Percentiles rank a stretch among this genome's conserved stretches.
Conservation (phyloP, 2,888 invertebrate genomes). For the Tridacna gigas region DNA sequence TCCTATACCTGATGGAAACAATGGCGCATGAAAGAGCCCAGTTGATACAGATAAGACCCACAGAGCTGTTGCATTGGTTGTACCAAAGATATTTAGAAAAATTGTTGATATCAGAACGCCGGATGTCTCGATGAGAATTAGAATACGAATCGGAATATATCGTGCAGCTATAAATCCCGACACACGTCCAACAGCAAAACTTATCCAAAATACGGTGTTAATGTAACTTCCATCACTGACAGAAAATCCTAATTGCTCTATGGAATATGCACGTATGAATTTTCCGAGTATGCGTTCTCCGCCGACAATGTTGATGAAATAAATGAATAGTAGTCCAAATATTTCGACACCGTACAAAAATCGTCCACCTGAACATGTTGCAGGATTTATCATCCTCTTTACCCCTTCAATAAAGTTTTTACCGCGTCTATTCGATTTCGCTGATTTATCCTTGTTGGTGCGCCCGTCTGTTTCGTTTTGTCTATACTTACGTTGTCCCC, state of each 20-base stretch:
- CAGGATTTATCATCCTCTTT: constrained; percentile 64
- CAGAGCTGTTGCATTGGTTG: constrained; percentile 55
- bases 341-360: constrained; percentile 65
- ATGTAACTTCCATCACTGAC: constrained; percentile 68
- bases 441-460: neutral
- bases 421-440: constrained; percentile 13
- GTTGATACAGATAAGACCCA: constrained; percentile 70
- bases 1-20: constrained; percentile 72
- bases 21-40: constrained; percentile 69
- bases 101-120: constrained; percentile 61
- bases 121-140: constrained; percentile 66
- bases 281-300: constrained; percentile 73
- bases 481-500: neutral
- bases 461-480: neutral
- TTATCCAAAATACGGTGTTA: constrained; percentile 74
- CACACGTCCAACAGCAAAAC: constrained; percentile 70
- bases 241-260: constrained; percentile 68
- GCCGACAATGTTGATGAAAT: constrained; percentile 70
- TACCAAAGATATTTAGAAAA: constrained; percentile 65
- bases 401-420: constrained; percentile 18
- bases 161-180: constrained; percentile 67
- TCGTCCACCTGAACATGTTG: constrained; percentile 68
- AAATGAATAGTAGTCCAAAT: constrained; percentile 67
- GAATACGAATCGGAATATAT: constrained; percentile 66
- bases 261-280: constrained; percentile 74